A percentile compares a stretch with the other conserved stretches of the same genome.
phyloP scores from a whole-genome alignment of 1,140 invertebrate species.

The Apis cerana region DNA sequence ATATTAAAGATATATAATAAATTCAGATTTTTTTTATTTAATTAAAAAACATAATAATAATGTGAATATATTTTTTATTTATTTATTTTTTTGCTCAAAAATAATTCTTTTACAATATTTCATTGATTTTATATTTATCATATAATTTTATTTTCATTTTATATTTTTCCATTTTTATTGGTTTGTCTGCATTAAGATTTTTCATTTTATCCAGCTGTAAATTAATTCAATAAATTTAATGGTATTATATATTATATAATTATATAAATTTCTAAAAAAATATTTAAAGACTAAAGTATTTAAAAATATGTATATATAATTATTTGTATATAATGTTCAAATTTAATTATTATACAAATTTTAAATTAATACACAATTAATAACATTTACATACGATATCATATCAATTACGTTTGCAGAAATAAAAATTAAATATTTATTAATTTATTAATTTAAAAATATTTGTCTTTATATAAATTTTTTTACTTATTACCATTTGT shows the following conservation, averaged over 20 bases:
- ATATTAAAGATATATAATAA: background rate
- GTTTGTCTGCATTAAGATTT: background rate
- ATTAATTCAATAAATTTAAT: slow-evolving; percentile 1
- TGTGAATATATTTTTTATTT: background rate
- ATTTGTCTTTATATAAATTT: background rate
- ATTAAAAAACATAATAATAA: background rate
- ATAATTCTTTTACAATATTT: background rate
- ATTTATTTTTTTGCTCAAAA: slow-evolving; percentile 16
- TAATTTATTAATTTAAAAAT: background rate
- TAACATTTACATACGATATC: background rate
- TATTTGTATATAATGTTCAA: background rate
- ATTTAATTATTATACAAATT: background rate
- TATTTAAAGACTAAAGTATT: background rate
- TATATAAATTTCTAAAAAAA: background rate
- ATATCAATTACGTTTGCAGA: background rate
- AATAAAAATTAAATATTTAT: background rate
- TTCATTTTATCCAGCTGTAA: background rate
- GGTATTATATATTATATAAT: background rate
- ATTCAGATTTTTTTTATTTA: background rate
- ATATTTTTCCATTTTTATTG: background rate
- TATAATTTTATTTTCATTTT: background rate
- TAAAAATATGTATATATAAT: background rate
- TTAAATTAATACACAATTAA: background rate
- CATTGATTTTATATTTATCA: background rate
- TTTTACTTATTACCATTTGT: background rate